A percentile compares a stretch with the other conserved stretches of the same genome.
These are phyloP conservation scores for Acridotheres tristis DNA, from an alignment of 2,797 vertebrate genomes.

Conservation along the genomic window DNA sequence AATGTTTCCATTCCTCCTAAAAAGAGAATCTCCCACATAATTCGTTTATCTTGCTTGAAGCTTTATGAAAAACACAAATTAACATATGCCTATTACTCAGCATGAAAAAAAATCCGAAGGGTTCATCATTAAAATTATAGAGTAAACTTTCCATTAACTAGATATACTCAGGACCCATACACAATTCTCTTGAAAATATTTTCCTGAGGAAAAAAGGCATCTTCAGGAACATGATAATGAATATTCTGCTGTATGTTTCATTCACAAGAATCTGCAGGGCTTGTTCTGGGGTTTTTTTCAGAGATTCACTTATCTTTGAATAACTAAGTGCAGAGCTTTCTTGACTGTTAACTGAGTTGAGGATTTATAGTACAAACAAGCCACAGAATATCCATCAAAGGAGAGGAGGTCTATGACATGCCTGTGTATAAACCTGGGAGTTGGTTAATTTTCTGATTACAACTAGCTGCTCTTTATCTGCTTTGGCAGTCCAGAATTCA, in stretches of 20 bases:
- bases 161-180: not conserved
- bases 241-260: not conserved
- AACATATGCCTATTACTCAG: not conserved
- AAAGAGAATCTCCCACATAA: not conserved
- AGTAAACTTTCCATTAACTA: not conserved
- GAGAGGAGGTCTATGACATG: not conserved
- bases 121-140: not conserved
- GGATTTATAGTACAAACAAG: not conserved
- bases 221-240: not conserved
- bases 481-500: not conserved
- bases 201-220: not conserved
- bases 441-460: not conserved
- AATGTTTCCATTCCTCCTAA: not conserved
- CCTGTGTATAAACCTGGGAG: not conserved
- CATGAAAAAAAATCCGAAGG: not conserved
- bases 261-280: no score
- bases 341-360: not conserved
- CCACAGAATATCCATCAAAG: not conserved
- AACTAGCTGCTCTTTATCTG: not conserved
- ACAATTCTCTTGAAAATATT: not conserved
- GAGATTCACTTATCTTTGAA: not conserved
- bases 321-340: not conserved
- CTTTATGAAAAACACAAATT: not conserved
- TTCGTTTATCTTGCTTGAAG: not conserved
- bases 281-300: not conserved